Conservation (phyloP, 64 coral and sea anemone species). For the Cladopsammia gracilis region DNA sequence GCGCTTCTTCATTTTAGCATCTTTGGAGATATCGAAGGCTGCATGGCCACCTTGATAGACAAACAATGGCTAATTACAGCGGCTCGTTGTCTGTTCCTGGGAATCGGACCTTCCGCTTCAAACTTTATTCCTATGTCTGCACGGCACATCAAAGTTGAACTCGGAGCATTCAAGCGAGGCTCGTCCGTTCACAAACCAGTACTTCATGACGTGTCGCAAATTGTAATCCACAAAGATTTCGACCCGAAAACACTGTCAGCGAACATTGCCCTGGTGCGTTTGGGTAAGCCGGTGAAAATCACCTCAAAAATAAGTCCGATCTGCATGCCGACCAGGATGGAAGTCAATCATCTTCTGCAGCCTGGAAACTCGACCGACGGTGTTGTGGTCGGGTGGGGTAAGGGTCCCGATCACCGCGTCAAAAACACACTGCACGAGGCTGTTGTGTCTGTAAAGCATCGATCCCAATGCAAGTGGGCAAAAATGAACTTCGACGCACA, state of each 20-base stretch:
- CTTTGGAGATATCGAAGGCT: conserved; percentile 85
- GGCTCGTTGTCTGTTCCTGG: conserved; percentile 71
- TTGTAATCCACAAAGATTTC: conserved; percentile 82
- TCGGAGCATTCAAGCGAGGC: conserved; percentile 67
- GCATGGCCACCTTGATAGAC: conserved; percentile 91
- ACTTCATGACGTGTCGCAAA: conserved; percentile 56
- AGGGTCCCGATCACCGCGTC: conserved; percentile 42
- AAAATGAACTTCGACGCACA: conserved; percentile 72
- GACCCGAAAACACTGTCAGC: conserved; percentile 60
- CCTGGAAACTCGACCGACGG: conserved; percentile 48
- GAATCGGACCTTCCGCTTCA: background rate
- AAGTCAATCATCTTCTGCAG: conserved; percentile 38
- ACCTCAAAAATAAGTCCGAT: conserved; percentile 77
- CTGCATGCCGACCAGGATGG: conserved; percentile 77
- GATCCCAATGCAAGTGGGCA: conserved; percentile 59
- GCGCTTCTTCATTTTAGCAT: conserved; percentile 77
- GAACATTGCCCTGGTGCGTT: conserved; percentile 86
- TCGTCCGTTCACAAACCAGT: conserved; percentile 15
- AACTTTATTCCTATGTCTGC: background rate
- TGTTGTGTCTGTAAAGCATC: conserved; percentile 55
- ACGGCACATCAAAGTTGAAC: conserved; percentile 74
- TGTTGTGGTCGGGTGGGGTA: conserved; percentile 88
- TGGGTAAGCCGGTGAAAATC: conserved; percentile 69
- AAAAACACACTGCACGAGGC: conserved; percentile 67
- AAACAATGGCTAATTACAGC: conserved; percentile 90